Evolutionary conservation across 2,113 vertebrate genomes (phyloP).

Genomic region (Felis chaus): DNA sequence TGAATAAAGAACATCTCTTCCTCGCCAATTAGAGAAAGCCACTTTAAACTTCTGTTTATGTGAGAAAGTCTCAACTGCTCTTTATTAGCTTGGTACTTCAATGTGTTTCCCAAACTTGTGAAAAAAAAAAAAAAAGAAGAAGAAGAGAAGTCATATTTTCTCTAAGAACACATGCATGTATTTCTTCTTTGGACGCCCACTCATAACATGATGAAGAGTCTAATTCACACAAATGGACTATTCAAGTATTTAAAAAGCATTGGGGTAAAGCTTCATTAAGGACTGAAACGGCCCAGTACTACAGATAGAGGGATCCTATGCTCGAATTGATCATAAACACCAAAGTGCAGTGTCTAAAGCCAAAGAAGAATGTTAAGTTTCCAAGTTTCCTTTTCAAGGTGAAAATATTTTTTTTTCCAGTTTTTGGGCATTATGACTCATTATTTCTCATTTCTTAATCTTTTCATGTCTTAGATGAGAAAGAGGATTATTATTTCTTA

Average conservation of each 20-base stretch:
- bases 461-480: neutral
- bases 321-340: neutral
- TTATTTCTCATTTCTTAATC: neutral
- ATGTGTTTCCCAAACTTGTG: neutral
- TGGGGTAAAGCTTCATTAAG: slow-evolving; percentile 13
- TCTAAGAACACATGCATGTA: neutral
- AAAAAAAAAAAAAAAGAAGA: neutral
- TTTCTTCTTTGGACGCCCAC: slow-evolving; percentile 27
- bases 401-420: slow-evolving; percentile 26
- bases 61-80: slow-evolving; percentile 9
- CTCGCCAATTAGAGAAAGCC: slow-evolving; percentile 17
- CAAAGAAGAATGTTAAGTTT: slow-evolving; percentile 40
- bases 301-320: neutral
- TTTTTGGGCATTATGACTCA: neutral
- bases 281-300: slow-evolving; percentile 13
- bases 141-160: neutral
- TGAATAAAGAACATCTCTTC: slow-evolving; percentile 28
- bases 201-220: slow-evolving; percentile 18
- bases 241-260: slow-evolving; percentile 44
- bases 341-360: neutral
- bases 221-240: slow-evolving; percentile 47
- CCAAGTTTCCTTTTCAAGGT: slow-evolving; percentile 40
- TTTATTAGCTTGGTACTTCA: neutral
- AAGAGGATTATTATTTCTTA: neutral
- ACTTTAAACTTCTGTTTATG: slow-evolving; percentile 35